Conservation (phyloP, 2,113 vertebrate genomes). For the Malaclemys terrapin region DNA sequence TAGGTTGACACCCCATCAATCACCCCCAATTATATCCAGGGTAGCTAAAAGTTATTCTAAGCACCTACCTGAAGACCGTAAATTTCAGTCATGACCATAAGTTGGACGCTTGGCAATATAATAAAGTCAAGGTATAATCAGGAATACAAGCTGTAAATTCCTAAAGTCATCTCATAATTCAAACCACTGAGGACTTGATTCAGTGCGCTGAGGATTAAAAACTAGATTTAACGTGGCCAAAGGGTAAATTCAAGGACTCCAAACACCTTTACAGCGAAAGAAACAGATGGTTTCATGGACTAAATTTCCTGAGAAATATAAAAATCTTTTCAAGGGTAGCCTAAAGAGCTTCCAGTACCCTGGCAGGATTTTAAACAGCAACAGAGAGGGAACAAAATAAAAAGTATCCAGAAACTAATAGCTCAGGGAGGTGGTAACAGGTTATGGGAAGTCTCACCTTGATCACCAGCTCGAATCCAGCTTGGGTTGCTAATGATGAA, state of each 20-base stretch:
- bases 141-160: conserved; percentile 53
- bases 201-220: conserved; percentile 7
- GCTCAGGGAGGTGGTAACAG: background rate
- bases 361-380: rapidly evolving
- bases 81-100: background rate
- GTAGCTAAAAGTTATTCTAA: conserved; percentile 37
- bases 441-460: conserved; percentile 8
- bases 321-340: conserved; percentile 30
- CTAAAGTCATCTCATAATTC: conserved; percentile 53
- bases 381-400: rapidly evolving
- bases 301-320: conserved; percentile 38
- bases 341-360: background rate
- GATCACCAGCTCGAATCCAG: conserved; percentile 53
- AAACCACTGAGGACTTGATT: conserved; percentile 46
- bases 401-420: background rate
- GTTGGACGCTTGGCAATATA: conserved; percentile 47
- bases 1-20: background rate
- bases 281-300: background rate
- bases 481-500: background rate
- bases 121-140: conserved; percentile 63
- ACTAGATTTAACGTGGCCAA: conserved; percentile 48
- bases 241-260: conserved; percentile 62
- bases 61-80: conserved; percentile 55
- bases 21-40: conserved; percentile 16
- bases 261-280: conserved; percentile 49